phyloP scores from a whole-genome alignment of 2,888 invertebrate genomes.

The Saturnia japonica region DNA sequence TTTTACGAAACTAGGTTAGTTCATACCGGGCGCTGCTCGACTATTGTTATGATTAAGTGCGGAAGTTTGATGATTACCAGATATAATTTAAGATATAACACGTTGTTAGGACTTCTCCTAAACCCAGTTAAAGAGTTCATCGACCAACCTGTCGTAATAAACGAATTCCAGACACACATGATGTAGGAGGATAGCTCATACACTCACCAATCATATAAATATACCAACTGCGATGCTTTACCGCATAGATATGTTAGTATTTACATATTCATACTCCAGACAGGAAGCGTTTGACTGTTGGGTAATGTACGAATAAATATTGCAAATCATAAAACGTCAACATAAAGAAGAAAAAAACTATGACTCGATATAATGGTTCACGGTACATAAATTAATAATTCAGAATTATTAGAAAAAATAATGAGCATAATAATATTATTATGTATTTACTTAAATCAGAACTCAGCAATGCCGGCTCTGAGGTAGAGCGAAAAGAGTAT shows the following conservation, averaged over 20 bases:
- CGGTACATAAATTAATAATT: no score
- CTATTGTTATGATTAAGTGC: conserved; percentile 25
- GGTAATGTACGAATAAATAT: conserved; percentile 3
- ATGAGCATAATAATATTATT: no score
- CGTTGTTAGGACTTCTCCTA: conserved; percentile 29
- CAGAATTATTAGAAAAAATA: no score
- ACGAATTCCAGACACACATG: conserved; percentile 32
- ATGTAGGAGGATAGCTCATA: conserved; percentile 22
- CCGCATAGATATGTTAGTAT: conserved; percentile 10
- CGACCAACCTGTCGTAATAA: conserved; percentile 40
- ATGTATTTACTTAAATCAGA: no score
- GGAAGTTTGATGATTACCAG: conserved; percentile 32
- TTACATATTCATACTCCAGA: conserved; percentile 11
- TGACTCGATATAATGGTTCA: not conserved
- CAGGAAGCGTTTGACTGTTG: conserved; percentile 6
- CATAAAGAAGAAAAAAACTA: not conserved
- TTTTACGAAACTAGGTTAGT: conserved; percentile 21
- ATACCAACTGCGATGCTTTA: conserved; percentile 13
- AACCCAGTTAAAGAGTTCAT: conserved; percentile 48
- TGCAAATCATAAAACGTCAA: not conserved
- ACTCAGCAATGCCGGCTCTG: no score
- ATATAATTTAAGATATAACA: conserved; percentile 21
- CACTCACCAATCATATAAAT: conserved; percentile 18
- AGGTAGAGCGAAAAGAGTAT: no score
- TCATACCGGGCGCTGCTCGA: conserved; percentile 15